Evolutionary conservation across 2,113 vertebrate species (phyloP), one percentile per base, ranked within the genome.

Genomic region (Zosterops hypoxanthus): DNA sequence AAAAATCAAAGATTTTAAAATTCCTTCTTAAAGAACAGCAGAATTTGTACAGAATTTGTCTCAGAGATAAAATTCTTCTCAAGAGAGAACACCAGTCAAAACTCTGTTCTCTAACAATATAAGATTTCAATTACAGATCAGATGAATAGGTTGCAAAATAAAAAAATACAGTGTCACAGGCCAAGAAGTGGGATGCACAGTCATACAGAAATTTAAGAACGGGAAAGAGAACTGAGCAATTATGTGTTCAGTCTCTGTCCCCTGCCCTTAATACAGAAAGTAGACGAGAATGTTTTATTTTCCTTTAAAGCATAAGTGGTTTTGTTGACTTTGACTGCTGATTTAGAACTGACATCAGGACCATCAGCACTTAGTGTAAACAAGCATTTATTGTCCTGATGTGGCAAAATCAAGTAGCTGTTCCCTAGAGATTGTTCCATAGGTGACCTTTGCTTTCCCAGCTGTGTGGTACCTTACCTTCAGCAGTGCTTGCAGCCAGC

Each of bases 401-500:
- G 49, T 2, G 5, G 56, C 61, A 88, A 57, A 57, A 47, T 25
- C 44, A 83, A 50, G 39, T 11, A 83, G 53, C 36, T 92, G 0
- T 42, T 28, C 20, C 33, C 33, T 24, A 39, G 49, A 77, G 33
- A 14, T 2, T 41, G 19, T 25, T 82, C 49, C 61, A 28, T 10
- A 36, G 55, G 22, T 56, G 72, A n/a, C 14, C 22, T 86, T 47
- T 33, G 42, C 18, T 25, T 66, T 78, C 44, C n/a, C 6, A 60
- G 68, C 13, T 41, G 20, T 52, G 22, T 41, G 7, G 42, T 21
- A 33, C 28, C 55, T 91, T 92, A 99, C 99, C 98, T 99, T 99
- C 7, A 99, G 97, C 90, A 99, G 98, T 7, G 99, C 98, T 97
- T 98, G 99, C 75, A 99, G 98, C 99, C 99, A 99, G 2, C 95